phyloP scores from a whole-genome alignment of 2,797 vertebrate species.

The Sternotherus odoratus region DNA sequence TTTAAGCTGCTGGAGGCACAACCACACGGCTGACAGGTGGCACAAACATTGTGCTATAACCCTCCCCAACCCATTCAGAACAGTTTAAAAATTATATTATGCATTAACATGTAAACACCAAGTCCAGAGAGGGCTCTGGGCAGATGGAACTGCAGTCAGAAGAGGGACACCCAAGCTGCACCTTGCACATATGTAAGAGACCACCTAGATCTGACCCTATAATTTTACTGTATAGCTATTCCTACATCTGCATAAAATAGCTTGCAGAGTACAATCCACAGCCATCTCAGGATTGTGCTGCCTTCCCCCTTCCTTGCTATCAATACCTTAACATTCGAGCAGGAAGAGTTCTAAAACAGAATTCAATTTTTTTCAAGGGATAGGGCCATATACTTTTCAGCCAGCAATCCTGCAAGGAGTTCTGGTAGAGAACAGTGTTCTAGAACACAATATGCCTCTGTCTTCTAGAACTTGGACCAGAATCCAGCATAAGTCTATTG shows the following conservation, averaged over 20 bases:
- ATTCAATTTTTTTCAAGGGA: neutral
- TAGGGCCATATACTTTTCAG: neutral
- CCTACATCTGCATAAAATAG: neutral
- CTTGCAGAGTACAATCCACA: neutral
- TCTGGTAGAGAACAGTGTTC: neutral
- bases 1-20: neutral
- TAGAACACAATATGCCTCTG: rapidly evolving
- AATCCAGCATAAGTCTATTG: neutral
- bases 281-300: neutral
- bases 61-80: neutral
- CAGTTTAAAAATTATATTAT: neutral
- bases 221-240: neutral
- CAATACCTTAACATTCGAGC: neutral
- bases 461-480: neutral
- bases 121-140: neutral
- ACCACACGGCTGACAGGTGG: neutral
- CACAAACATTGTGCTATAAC: neutral
- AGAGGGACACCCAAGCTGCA: neutral
- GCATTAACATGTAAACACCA: neutral
- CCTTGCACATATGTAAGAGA: neutral
- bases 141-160: neutral
- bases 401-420: neutral
- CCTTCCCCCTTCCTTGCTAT: neutral
- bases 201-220: neutral
- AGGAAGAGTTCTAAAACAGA: neutral